Evolutionary conservation across 2,113 vertebrate species (phyloP).

Genomic region (Actenoides hombroni): DNA sequence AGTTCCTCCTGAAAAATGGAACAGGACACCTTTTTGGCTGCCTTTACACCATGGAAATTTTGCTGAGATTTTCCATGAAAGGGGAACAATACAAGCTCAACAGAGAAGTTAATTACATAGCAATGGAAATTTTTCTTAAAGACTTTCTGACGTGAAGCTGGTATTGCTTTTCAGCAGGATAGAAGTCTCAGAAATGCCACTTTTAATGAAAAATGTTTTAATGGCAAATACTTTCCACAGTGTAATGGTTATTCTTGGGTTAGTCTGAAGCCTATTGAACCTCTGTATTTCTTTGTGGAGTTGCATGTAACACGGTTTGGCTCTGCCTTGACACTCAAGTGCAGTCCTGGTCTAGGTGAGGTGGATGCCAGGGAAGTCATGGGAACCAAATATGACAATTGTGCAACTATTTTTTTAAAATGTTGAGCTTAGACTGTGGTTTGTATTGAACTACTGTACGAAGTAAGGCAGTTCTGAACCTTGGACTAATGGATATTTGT

Average conservation of each 20-base stretch:
- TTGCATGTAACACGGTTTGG: conserved; percentile 27
- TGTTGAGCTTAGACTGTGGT: neutral
- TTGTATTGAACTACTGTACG: neutral
- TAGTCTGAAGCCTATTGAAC: conserved; percentile 22
- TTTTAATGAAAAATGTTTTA: conserved; percentile 52
- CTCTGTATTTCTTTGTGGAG: conserved; percentile 14
- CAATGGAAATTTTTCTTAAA: conserved; percentile 43
- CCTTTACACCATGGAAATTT: neutral
- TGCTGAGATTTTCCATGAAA: neutral
- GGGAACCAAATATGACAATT: neutral
- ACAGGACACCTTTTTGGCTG: conserved; percentile 25
- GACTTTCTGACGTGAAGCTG: conserved; percentile 26
- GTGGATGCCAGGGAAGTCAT: neutral
- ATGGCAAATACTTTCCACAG: conserved; percentile 56
- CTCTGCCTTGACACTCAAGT: conserved; percentile 15
- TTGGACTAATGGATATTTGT: neutral
- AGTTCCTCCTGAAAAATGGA: conserved; percentile 3
- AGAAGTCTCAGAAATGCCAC: conserved; percentile 33
- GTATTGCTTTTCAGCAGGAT: conserved; percentile 48
- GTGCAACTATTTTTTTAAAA: neutral
- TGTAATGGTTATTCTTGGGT: conserved; percentile 55
- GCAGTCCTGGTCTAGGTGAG: neutral
- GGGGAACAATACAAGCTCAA: conserved; percentile 34
- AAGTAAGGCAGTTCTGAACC: neutral
- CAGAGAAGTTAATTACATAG: conserved; percentile 38